Conservation (phyloP, 2,888 invertebrate genomes). For the Glyphotaelius pellucidus region DNA sequence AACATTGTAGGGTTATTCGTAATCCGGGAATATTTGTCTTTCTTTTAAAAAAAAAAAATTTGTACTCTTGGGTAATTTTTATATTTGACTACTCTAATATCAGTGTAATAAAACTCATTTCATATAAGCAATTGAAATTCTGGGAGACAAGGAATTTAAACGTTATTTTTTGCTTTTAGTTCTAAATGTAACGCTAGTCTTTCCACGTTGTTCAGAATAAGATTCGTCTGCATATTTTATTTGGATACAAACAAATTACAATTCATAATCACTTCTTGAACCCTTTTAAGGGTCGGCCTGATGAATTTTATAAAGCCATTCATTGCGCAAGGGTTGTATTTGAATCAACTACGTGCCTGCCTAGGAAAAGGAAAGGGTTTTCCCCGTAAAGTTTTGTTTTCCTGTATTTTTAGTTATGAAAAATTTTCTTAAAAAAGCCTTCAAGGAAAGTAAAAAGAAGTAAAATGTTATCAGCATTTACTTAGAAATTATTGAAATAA, state of each 20-base stretch:
- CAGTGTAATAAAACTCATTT: no score
- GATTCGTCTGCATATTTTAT: background rate
- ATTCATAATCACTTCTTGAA: conserved; percentile 23
- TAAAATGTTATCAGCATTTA: background rate
- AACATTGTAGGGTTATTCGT: no score
- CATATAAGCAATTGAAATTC: no score
- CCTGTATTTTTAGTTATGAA: background rate
- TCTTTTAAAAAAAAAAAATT: no score
- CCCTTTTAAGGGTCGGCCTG: conserved; percentile 19
- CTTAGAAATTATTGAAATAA: background rate
- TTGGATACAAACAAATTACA: conserved; percentile 37
- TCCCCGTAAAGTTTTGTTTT: background rate
- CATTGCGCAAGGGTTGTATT: background rate
- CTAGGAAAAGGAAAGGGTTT: background rate
- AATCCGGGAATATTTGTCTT: no score
- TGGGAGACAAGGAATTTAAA: no score
- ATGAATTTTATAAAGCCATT: conserved; percentile 25
- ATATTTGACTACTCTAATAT: no score
- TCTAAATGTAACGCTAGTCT: background rate
- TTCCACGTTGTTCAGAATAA: background rate
- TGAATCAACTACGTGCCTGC: background rate
- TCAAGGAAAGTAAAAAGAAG: background rate
- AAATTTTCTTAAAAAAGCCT: background rate
- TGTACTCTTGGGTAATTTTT: no score
- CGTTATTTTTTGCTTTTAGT: background rate